Percentiles rank a stretch among this genome's conserved stretches.
phyloP scores from a whole-genome alignment of 2,888 invertebrate genomes.

The Drosophila ustulata region DNA sequence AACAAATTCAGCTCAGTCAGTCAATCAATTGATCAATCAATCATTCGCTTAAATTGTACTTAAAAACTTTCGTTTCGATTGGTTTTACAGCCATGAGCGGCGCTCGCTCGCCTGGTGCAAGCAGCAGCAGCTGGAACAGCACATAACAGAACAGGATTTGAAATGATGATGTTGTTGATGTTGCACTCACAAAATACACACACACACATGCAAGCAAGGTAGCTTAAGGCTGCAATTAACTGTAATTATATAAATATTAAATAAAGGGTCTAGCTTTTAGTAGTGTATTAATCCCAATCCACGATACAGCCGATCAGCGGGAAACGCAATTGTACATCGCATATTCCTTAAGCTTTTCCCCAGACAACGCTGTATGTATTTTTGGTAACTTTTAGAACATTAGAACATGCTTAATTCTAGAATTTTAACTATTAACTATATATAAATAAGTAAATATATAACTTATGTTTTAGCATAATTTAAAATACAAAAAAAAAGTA shows the following conservation, averaged over 20 bases:
- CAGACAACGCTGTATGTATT: constrained; percentile 24
- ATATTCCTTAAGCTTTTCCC: constrained; percentile 45
- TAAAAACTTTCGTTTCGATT: constrained; percentile 71
- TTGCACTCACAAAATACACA: constrained; percentile 20
- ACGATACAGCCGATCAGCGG: constrained; percentile 15
- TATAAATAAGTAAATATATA: constrained; percentile 33
- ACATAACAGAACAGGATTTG: constrained; percentile 30
- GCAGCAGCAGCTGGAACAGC: constrained; percentile 13
- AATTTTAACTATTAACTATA: constrained; percentile 32
- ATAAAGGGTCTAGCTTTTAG: constrained; percentile 23
- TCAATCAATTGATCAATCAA: constrained; percentile 47
- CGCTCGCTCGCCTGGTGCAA: constrained; percentile 37
- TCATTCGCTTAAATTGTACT: constrained; percentile 65
- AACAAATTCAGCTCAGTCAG: constrained; percentile 19
- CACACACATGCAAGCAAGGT: constrained; percentile 8
- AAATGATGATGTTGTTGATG: constrained; percentile 44
- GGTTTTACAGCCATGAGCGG: constrained; percentile 75
- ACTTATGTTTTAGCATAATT: constrained; percentile 48
- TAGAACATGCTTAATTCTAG: constrained; percentile 16
- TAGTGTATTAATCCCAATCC: constrained; percentile 8
- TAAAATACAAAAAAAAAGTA: constrained; percentile 37
- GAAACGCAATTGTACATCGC: constrained; percentile 31
- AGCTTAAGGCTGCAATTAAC: constrained; percentile 30
- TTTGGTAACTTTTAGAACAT: constrained; percentile 33
- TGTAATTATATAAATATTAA: constrained; percentile 47